Evolutionary conservation across 2,888 invertebrate genomes (phyloP), one percentile per base, ranked within the genome.

Genomic region (Nomada hirtipes): DNA sequence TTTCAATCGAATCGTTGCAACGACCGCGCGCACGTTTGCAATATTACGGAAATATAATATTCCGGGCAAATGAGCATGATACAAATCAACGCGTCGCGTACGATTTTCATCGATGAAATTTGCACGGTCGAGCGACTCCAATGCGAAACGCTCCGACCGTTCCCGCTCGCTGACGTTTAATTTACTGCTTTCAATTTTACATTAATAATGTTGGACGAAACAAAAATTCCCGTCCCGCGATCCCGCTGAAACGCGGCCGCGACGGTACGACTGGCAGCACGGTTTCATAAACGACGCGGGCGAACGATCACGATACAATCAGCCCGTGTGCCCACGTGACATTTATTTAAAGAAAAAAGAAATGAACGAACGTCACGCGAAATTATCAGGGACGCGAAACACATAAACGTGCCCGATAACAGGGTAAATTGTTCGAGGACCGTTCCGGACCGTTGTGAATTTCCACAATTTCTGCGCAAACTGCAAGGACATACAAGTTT

Each of bases 181-280:
- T 80, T 80, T 69, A 69, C 81, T 50, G 61, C 60, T 71, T 72
- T 67, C 71, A 79, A 79, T 79, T 79, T 79, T 72, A 79, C 79
- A 79, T 65, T 79, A 79, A 79, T 79, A 80, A 80, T 67, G 65
- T 71, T 60, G 60, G 36, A 26, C 10, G 18, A 13, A n/a, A n/a
- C n/a, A 10, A 47, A 68, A 29, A 52, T 44, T 52, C 52, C 59
- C 26, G 26, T 59, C 26, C 1, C 42, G 36, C 4, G 42, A 42
- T 26, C 10, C 36, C 11, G 13, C 23, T 42, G 4, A 23, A 36
- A n/a, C 36, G 29, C 63, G 18, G 52, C 10, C 15, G 4, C 50
- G 13, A 23, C 26, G 50, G 15, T 18, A 42, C 20, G 29, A 15
- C 23, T 47, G 57, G 20, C 68, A 60, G 29, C 50, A 29, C 57